Conservation (phyloP, 2,797 vertebrate species). For the Propithecus perrieri region DNA sequence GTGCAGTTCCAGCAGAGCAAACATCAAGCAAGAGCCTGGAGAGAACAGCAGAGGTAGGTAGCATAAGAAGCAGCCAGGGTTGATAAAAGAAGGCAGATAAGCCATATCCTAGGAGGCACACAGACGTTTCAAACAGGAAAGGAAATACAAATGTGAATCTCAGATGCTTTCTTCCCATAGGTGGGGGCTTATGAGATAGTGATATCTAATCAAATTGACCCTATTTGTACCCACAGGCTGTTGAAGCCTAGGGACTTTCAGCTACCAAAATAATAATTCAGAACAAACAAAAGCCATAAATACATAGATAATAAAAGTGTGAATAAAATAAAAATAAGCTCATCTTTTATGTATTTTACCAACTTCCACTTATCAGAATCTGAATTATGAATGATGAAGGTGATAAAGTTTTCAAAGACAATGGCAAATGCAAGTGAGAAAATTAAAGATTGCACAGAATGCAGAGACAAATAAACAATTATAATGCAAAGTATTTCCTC, state of each 20-base stretch:
- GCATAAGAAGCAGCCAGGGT: not conserved
- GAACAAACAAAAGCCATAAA: slow-evolving; percentile 34
- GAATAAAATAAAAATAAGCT: slow-evolving; percentile 26
- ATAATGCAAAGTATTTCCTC: not conserved
- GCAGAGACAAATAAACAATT: not conserved
- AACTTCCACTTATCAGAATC: not conserved
- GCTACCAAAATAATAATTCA: slow-evolving; percentile 34
- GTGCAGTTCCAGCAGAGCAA: fast-evolving
- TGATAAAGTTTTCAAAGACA: not conserved
- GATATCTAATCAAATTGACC: not conserved
- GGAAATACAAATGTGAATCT: not conserved
- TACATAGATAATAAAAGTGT: not conserved
- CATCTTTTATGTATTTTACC: not conserved
- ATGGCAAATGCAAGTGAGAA: not conserved
- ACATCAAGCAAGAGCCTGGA: not conserved
- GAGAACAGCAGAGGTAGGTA: not conserved
- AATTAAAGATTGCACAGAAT: not conserved
- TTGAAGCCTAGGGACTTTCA: not conserved
- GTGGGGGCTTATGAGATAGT: not conserved
- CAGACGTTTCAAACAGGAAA: not conserved
- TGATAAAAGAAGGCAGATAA: not conserved
- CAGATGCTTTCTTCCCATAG: not conserved
- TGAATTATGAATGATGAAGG: not conserved
- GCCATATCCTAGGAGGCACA: not conserved
- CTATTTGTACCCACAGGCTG: not conserved